Evolutionary conservation across 2,113 vertebrate species (phyloP).

Genomic region (Marmota monax): DNA sequence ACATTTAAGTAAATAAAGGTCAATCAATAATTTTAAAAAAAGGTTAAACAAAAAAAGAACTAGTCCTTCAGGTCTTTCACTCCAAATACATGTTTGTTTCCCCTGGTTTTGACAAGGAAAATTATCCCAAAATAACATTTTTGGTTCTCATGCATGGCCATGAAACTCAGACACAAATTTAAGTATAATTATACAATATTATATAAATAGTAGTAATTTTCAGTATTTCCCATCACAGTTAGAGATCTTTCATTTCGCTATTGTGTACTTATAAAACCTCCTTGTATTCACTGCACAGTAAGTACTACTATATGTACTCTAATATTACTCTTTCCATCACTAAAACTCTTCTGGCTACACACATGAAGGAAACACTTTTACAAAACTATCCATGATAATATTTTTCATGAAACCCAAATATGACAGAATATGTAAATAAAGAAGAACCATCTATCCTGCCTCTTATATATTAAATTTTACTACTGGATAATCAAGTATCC

Average conservation of each 20-base stretch:
- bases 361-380: neutral
- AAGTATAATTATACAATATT: too few species aligned
- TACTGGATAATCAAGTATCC: neutral
- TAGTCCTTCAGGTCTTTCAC: neutral
- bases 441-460: neutral
- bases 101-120: constrained; percentile 28
- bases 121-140: constrained; percentile 28
- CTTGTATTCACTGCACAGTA: neutral
- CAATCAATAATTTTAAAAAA: too few species aligned
- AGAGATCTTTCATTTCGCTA: constrained; percentile 13
- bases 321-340: neutral
- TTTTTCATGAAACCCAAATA: neutral
- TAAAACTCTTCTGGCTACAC: neutral
- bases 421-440: constrained; percentile 9
- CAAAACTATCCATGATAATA: constrained; percentile 8
- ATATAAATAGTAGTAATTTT: neutral
- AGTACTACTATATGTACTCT: neutral
- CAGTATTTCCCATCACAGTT: constrained; percentile 24
- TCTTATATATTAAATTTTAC: neutral
- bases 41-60: neutral
- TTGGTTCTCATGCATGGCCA: neutral
- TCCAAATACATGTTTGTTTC: neutral
- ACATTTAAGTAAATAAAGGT: too few species aligned
- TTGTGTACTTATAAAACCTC: neutral
- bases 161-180: neutral